A percentile compares a stretch with the other conserved stretches of the same genome.
These are phyloP conservation scores for Arctia plantaginis DNA, from an alignment of 2,888 invertebrate genomes.

Conservation along the genomic window DNA sequence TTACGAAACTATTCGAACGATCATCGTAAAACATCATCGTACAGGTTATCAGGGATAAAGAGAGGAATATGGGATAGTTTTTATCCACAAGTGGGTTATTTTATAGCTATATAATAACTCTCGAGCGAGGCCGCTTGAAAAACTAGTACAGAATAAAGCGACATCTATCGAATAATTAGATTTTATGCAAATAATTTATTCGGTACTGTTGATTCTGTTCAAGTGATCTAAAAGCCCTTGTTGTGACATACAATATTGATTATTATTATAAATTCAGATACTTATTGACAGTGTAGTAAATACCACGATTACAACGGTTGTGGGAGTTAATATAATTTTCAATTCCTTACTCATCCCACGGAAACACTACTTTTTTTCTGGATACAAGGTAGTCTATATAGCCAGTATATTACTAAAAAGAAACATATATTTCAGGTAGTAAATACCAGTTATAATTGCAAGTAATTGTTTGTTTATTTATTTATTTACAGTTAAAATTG, in stretches of 20 bases:
- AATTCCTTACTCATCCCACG: too few relatives aligned
- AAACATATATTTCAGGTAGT: too few relatives aligned
- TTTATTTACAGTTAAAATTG: neutral
- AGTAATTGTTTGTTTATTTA: neutral
- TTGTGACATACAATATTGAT: neutral
- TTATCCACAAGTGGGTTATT: too few relatives aligned
- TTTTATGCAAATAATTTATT: conserved; percentile 50
- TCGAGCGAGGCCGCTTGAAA: neutral
- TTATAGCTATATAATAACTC: too few relatives aligned
- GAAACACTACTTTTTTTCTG: too few relatives aligned
- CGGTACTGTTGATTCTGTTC: conserved; percentile 17
- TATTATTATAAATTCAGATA: neutral
- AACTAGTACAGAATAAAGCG: conserved; percentile 36
- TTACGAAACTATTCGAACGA: too few relatives aligned
- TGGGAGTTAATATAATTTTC: neutral
- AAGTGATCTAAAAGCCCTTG: neutral
- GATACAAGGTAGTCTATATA: too few relatives aligned
- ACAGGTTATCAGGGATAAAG: too few relatives aligned
- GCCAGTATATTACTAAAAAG: too few relatives aligned
- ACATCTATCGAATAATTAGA: conserved; percentile 36
- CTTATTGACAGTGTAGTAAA: neutral
- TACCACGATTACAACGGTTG: neutral
- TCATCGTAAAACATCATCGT: too few relatives aligned
- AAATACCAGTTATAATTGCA: neutral
- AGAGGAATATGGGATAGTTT: too few relatives aligned